A percentile compares a stretch with the other conserved stretches of the same genome.
Evolutionary conservation across 2,113 vertebrate genomes (phyloP).

Genomic region (Petroica traversi): DNA sequence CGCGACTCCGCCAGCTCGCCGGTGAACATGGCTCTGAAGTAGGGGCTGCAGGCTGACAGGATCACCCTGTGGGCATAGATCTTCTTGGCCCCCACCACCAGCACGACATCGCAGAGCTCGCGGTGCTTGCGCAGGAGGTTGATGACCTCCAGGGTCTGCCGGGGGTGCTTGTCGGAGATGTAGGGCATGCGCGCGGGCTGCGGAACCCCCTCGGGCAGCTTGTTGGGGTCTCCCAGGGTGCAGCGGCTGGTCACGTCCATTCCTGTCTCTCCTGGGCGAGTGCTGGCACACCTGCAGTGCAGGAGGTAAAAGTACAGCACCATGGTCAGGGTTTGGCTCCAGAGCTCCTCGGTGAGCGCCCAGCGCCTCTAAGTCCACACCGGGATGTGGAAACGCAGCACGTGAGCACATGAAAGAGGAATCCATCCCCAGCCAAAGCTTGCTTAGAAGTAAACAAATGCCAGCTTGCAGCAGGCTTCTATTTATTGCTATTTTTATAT

Average conservation of each 20-base stretch:
- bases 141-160: constrained; percentile 97
- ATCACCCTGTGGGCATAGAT: constrained; percentile 98
- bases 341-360: fast-evolving
- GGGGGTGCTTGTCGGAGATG: constrained; percentile 96
- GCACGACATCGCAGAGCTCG: constrained; percentile 95
- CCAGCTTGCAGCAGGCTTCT: background rate
- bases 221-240: constrained; percentile 98
- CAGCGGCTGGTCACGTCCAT: constrained; percentile 99
- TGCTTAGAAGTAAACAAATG: constrained; percentile 17
- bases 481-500: constrained; percentile 18
- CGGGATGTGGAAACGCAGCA: fast-evolving
- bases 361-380: fast-evolving
- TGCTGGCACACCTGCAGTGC: constrained; percentile 85
- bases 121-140: constrained; percentile 95
- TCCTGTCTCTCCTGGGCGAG: constrained; percentile 94
- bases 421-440: background rate
- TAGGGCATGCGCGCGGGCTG: constrained; percentile 99
- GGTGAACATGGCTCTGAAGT: constrained; percentile 98
- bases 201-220: constrained; percentile 95
- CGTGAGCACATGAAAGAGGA: background rate
- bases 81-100: constrained; percentile 96
- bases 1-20: constrained; percentile 95
- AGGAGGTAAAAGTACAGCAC: background rate
- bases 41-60: constrained; percentile 95
- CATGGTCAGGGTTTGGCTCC: background rate